Evolutionary conservation across 2,888 invertebrate genomes (phyloP), one percentile per base, ranked within the genome.

Genomic region (Dryomyza anilis): DNA sequence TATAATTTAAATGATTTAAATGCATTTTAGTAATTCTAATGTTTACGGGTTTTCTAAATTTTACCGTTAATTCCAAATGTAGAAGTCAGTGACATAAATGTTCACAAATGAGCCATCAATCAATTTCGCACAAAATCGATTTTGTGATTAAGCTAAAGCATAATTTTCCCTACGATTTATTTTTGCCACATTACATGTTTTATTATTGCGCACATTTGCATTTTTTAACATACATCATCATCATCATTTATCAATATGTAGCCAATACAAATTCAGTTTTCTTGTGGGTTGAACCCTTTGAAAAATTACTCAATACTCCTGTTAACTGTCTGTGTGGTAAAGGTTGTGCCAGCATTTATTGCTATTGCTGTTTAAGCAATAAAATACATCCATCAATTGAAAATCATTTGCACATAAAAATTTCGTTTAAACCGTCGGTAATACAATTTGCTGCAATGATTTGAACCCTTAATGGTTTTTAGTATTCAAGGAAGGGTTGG

Each of bases 301-400:
- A 79, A 76, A 77, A 77, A 78, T 78, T 75, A 72, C 76, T 69
- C 64, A 74, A 73, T 74, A 79, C 76, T 76, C 76, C 74, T 71
- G 73, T 65, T 56, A 10, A 10, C 12, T 25, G 14, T 19, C 29
- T 57, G 36, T n/a, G 19, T 57, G 14, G 21, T 57, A 5, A 3
- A 12, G 36, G 25, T 25, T 57, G 23, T 43, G 39, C 36, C 3
- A 25, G 12, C 3, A 3, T 27, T 43, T 23, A 16, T 61, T 45
- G 45, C 5, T 55, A 43, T 45, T 45, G 50, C 16, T 56, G 27
- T 67, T 63, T 64, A 10, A 14, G 64, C 65, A 62, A 67, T 67
- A 65, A 67, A 55, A 66, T 64, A 67, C 68, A 68, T 71, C 64
- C 67, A 71, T 70, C 72, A 72, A 71, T 63, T 70, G 63, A 30